phyloP scores from a whole-genome alignment of 2,113 vertebrate species.

The Riparia riparia region DNA sequence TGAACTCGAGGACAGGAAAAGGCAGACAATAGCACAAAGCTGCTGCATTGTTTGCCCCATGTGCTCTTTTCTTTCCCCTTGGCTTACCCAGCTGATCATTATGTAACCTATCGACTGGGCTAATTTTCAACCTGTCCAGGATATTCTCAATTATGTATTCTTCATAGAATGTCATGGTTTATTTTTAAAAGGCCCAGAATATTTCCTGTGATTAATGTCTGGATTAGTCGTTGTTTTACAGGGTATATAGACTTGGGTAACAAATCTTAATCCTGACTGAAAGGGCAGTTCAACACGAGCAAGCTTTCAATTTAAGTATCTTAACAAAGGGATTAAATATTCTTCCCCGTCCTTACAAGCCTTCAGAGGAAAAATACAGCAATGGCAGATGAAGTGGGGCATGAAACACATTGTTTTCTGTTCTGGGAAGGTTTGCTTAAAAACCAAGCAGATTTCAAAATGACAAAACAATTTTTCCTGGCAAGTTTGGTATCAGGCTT shows the following conservation, averaged over 20 bases:
- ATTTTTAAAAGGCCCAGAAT: slow-evolving; percentile 57
- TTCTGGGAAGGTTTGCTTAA: slow-evolving; percentile 65
- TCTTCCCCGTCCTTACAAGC: slow-evolving; percentile 53
- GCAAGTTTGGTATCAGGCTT: slow-evolving; percentile 69
- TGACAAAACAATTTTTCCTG: slow-evolving; percentile 68
- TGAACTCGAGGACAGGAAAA: slow-evolving; percentile 62
- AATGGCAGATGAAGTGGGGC: slow-evolving; percentile 23
- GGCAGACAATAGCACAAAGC: slow-evolving; percentile 45
- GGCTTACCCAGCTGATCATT: slow-evolving; percentile 55
- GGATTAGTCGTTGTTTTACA: slow-evolving; percentile 59
- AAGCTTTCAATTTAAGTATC: slow-evolving; percentile 61
- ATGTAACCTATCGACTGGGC: slow-evolving; percentile 54
- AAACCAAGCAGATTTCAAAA: slow-evolving; percentile 66
- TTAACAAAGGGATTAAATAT: slow-evolving; percentile 68
- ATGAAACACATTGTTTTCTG: slow-evolving; percentile 61
- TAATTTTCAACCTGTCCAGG: slow-evolving; percentile 70
- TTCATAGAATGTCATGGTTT: slow-evolving; percentile 52
- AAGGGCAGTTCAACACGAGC: slow-evolving; percentile 47
- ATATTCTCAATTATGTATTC: slow-evolving; percentile 69
- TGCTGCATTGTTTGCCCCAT: slow-evolving; percentile 17
- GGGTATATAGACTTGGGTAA: slow-evolving; percentile 31
- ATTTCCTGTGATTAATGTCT: slow-evolving; percentile 72
- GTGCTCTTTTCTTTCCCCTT: slow-evolving; percentile 44
- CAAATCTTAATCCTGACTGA: slow-evolving; percentile 61
- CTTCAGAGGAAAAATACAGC: slow-evolving; percentile 58